Conservation (phyloP, 2,888 invertebrate species). For the Drymonia ruficornis region DNA sequence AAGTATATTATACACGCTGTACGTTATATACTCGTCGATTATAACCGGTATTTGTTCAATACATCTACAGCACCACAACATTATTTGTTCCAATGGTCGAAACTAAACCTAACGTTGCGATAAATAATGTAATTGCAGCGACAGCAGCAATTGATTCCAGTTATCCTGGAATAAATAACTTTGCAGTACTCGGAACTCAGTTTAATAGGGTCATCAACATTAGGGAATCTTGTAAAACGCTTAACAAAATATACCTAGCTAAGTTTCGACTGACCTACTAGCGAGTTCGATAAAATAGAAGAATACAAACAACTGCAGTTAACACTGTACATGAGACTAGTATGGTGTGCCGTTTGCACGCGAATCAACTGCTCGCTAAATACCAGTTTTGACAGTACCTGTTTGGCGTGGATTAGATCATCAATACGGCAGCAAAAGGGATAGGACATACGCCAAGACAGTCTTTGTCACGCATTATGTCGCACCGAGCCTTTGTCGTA, state of each 20-base stretch:
- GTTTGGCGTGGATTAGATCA: too few species aligned
- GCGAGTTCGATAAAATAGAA: conserved; percentile 66
- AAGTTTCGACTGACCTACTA: conserved; percentile 58
- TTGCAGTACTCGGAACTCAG: conserved; percentile 1
- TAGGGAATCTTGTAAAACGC: conserved; percentile 55
- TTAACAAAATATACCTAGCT: conserved; percentile 79
- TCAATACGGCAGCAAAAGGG: too few species aligned
- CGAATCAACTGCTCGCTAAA: not conserved
- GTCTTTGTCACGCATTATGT: too few species aligned
- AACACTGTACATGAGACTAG: conserved; percentile 76
- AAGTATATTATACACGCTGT: not conserved
- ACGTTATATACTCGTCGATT: not conserved
- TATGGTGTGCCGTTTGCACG: conserved; percentile 34
- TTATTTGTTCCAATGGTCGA: not conserved
- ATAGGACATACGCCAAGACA: too few species aligned
- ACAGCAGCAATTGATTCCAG: not conserved
- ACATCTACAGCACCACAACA: not conserved
- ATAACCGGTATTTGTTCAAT: not conserved
- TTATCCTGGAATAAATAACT: not conserved
- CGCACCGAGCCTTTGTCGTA: too few species aligned
- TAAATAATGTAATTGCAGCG: not conserved
- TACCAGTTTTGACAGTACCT: not conserved
- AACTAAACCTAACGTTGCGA: not conserved
- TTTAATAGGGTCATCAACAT: conserved; percentile 19
- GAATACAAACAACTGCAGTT: conserved; percentile 68